Conservation (phyloP, 1,140 invertebrate genomes). For the Heliconius eleuchia region DNA sequence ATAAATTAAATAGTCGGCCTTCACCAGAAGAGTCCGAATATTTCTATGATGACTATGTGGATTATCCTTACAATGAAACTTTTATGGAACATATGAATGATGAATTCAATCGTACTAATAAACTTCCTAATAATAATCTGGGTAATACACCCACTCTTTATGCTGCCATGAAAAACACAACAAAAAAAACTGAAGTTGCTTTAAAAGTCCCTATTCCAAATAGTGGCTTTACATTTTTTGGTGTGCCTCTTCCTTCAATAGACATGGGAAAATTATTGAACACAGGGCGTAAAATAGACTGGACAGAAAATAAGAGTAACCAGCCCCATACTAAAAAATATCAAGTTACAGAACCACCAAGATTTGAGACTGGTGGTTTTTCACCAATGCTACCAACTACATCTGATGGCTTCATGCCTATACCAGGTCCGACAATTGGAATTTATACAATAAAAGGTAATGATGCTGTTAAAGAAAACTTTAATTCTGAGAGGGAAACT, state of each 20-base stretch:
- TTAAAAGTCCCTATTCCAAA: slow-evolving; percentile 63
- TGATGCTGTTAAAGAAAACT: slow-evolving; percentile 38
- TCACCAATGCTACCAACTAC: slow-evolving; percentile 86
- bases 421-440: slow-evolving; percentile 80
- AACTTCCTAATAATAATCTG: slow-evolving; percentile 62
- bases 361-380: slow-evolving; percentile 88
- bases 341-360: slow-evolving; percentile 82
- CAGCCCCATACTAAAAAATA: slow-evolving; percentile 69
- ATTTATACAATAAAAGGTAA: slow-evolving; percentile 31
- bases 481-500: slow-evolving; percentile 45
- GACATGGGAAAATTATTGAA: slow-evolving; percentile 86
- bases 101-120: slow-evolving; percentile 55
- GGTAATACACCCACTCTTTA: slow-evolving; percentile 86
- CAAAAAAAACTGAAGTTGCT: slow-evolving; percentile 55
- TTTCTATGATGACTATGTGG: slow-evolving; percentile 90
- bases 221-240: slow-evolving; percentile 90
- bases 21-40: slow-evolving; percentile 88
- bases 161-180: slow-evolving; percentile 83
- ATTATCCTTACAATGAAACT: slow-evolving; percentile 86
- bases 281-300: slow-evolving; percentile 74
- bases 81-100: slow-evolving; percentile 67
- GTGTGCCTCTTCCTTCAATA: slow-evolving; percentile 89
- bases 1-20: slow-evolving; percentile 79
- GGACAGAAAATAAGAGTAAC: slow-evolving; percentile 68
- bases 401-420: slow-evolving; percentile 87